Evolutionary conservation across 2,888 invertebrate genomes (phyloP).

Genomic region (Cryptophagus acutangulus): DNA sequence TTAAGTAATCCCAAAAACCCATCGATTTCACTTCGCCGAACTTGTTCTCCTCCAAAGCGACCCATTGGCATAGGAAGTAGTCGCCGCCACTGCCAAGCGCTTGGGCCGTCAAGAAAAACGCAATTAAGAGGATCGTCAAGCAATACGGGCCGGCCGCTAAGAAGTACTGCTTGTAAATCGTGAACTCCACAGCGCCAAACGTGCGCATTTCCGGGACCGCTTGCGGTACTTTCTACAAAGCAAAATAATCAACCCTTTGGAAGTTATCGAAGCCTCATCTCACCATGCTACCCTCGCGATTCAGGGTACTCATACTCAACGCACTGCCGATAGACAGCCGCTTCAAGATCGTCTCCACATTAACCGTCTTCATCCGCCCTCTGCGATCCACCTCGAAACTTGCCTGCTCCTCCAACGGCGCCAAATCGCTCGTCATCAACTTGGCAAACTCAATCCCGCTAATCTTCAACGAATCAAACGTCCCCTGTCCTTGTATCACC

Average conservation of each 20-base stretch:
- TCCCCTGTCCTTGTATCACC: constrained; percentile 46
- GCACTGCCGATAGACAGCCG: constrained; percentile 1
- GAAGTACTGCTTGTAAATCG: constrained; percentile 54
- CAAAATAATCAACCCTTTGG: not conserved
- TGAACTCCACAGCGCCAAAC: constrained; percentile 50
- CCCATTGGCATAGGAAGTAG: constrained; percentile 40
- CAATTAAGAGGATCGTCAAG: constrained; percentile 50
- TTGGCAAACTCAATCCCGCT: constrained; percentile 51
- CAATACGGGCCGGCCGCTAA: constrained; percentile 53
- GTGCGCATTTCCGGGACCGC: constrained; percentile 50
- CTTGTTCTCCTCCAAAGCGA: constrained; percentile 21
- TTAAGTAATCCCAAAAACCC: constrained; percentile 25
- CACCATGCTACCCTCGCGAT: not conserved
- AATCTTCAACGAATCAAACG: constrained; percentile 41
- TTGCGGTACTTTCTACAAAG: constrained; percentile 41
- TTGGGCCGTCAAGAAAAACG: constrained; percentile 54
- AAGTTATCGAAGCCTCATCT: not conserved
- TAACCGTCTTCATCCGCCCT: constrained; percentile 14
- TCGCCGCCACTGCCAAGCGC: constrained; percentile 42
- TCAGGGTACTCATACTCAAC: not conserved
- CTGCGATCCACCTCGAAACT: constrained; percentile 2
- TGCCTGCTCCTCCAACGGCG: constrained; percentile 23
- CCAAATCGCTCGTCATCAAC: constrained; percentile 18
- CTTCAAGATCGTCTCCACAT: constrained; percentile 23
- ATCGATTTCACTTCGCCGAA: constrained; percentile 18